phyloP scores from a whole-genome alignment of 2,888 invertebrate genomes.

The Mellilla xanthometata region DNA sequence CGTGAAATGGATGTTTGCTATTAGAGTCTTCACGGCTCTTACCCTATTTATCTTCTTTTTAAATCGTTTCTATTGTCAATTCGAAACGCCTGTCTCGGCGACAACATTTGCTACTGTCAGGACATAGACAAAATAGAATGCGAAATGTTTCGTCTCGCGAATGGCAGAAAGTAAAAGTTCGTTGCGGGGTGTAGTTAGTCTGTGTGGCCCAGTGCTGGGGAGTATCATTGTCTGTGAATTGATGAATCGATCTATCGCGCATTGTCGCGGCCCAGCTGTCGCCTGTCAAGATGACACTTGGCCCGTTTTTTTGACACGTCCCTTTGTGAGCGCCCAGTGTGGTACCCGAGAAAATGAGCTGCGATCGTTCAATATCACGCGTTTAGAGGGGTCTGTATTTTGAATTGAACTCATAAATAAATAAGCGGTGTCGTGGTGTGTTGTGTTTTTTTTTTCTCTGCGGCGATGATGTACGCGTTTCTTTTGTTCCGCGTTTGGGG shows the following conservation, averaged over 20 bases:
- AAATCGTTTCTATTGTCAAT: slow-evolving; percentile 74
- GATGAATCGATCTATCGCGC: slow-evolving; percentile 71
- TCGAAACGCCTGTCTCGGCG: slow-evolving; percentile 65
- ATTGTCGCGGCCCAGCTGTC: slow-evolving; percentile 77
- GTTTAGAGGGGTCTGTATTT: slow-evolving; percentile 47
- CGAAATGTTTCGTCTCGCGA: slow-evolving; percentile 12
- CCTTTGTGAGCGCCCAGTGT: slow-evolving; percentile 65
- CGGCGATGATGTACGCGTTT: slow-evolving; percentile 64
- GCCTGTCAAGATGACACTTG: slow-evolving; percentile 76
- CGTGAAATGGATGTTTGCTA: slow-evolving; percentile 79
- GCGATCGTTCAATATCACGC: slow-evolving; percentile 76
- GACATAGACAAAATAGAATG: slow-evolving; percentile 36
- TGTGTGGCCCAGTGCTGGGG: slow-evolving; percentile 52
- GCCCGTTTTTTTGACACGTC: slow-evolving; percentile 70
- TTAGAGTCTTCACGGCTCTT: slow-evolving; percentile 71
- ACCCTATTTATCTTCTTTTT: slow-evolving; percentile 74
- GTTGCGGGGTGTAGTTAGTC: slow-evolving; percentile 27
- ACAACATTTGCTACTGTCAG: slow-evolving; percentile 49
- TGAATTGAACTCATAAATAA: slow-evolving; percentile 78
- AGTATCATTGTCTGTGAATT: slow-evolving; percentile 63
- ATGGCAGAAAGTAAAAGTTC: slow-evolving; percentile 34
- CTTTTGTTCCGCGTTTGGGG: slow-evolving; percentile 64
- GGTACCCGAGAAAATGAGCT: slow-evolving; percentile 67
- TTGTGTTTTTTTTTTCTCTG: slow-evolving; percentile 65
- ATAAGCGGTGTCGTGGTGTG: slow-evolving; percentile 76